Base-by-base conservation (phyloP, 2,888 invertebrate species). In the Encarsia formosa region DNA sequence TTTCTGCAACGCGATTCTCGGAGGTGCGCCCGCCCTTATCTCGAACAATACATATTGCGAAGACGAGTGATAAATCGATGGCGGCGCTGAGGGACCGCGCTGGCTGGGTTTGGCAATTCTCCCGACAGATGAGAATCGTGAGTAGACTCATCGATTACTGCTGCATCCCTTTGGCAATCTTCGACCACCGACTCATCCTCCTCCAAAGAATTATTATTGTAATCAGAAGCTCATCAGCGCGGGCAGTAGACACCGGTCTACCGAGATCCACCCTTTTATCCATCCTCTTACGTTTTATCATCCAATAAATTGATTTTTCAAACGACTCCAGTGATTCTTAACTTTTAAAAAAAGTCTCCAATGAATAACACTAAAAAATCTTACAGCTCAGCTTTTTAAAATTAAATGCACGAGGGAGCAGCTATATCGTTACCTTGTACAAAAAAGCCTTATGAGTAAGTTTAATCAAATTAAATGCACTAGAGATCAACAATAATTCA, bases 111-210 rank as follows among this genome's bases (percentile, higher is more conserved):
- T 59, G 58, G 57, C 55, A 56, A 57, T 59, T 52, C 59, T 56
- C 50, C 54, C 51, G 53, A 51, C 55, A 59, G 57, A 61, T 60
- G 61, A 56, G 57, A 60, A 59, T 61, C 61, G 59, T 59, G 59
- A 59, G 59, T 44, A 56, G 61, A 60, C 60, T 61, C 58, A 60
- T 59, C 57, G 53, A 58, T 54, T n/a, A n/a, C n/a, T n/a, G n/a
- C n/a, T n/a, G n/a, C n/a, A n/a, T n/a, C n/a, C n/a, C n/a, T n/a
- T n/a, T n/a, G n/a, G 58, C 56, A 49, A 46, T n/a, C n/a, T n/a
- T n/a, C 49, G 49, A 50, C 43, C 53, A 53, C 40, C 45, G 11
- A 13, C 32, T 38, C 29, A 13, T 29, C 29, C 29, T 8, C 39
- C 40, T 42, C 24, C 11, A 20, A 5, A 23, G 42, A 56, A 56